Percentiles rank a stretch among this genome's conserved stretches.
These are phyloP conservation scores for Odontocerum albicorne DNA, from an alignment of 2,888 invertebrate genomes.

Conservation along the genomic window DNA sequence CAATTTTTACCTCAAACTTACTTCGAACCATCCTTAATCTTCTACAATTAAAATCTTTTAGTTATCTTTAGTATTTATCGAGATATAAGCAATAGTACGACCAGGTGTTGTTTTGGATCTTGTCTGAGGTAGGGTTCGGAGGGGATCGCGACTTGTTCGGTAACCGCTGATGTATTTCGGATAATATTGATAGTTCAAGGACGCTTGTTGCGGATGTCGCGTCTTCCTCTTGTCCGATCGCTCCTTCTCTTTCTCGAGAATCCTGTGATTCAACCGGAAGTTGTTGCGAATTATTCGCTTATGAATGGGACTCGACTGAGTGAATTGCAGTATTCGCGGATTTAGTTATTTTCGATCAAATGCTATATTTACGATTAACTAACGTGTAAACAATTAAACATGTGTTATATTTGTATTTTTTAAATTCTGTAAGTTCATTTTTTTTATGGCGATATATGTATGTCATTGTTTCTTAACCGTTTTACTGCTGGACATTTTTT, in stretches of 20 bases:
- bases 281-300: not conserved
- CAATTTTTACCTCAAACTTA: not conserved
- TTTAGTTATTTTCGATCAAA: not conserved
- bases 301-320: not conserved
- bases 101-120: not conserved
- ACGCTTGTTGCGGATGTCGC: not conserved
- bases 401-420: no score
- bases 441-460: no score
- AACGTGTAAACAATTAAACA: no score
- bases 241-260: not conserved
- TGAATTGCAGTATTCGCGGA: not conserved
- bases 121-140: not conserved
- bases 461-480: no score
- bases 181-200: slow-evolving; percentile 18
- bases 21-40: not conserved
- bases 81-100: not conserved
- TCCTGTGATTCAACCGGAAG: not conserved
- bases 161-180: slow-evolving; percentile 10
- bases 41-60: not conserved
- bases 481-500: no score
- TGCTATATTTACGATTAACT: not conserved
- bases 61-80: not conserved
- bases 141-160: not conserved
- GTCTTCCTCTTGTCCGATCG: not conserved
- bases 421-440: no score